Base-by-base conservation (phyloP, 1,140 invertebrate species). In the Drosophila saltans region DNA sequence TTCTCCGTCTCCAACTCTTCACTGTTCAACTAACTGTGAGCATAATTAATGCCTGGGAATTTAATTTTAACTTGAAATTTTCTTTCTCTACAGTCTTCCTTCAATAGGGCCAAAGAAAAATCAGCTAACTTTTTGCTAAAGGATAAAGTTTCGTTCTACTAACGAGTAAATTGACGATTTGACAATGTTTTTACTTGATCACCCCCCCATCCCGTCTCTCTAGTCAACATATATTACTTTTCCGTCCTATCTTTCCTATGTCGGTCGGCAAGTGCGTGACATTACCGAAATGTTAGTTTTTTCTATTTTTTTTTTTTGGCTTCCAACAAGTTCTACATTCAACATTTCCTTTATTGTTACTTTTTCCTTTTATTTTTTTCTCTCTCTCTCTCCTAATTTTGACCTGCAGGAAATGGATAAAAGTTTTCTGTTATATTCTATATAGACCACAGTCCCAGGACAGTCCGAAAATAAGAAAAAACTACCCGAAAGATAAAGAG, bases 151-250 rank as follows among this genome's bases (percentile, higher is more conserved):
- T 33, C 45, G 30, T 57, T 63, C 70, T 45, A 24, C 73, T 73
- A 88, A 82, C 83, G 75, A 88, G 82, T 88, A 82, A 88, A 82
- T 86, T 86, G 82, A 82, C 83, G 79, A 86, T 85, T 85, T 86
- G 78, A 86, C 78, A 81, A 81, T 78, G 74, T 78, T 77, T 66
- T 74, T 66, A 64, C 26, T n/a, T 2, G n/a, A 8, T n/a, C 26
- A 28, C 28, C 4, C 11, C 5, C 4, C 11, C 28, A n/a, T 40
- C 33, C 33, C 4, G 4, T 36, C 33, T 7, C 28, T 30, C 33
- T 36, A 36, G 33, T 36, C 33, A 36, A 36, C 33, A 33, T 24
- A 7, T 40, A 9, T 11, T 36, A 8, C 57, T 24, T 40, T 26
- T 26, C 2, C 24, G 40, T 7, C 10, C 36, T 11, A 30, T 30